Conservation (phyloP, 2,888 invertebrate genomes). For the Willowsia nigromaculata region DNA sequence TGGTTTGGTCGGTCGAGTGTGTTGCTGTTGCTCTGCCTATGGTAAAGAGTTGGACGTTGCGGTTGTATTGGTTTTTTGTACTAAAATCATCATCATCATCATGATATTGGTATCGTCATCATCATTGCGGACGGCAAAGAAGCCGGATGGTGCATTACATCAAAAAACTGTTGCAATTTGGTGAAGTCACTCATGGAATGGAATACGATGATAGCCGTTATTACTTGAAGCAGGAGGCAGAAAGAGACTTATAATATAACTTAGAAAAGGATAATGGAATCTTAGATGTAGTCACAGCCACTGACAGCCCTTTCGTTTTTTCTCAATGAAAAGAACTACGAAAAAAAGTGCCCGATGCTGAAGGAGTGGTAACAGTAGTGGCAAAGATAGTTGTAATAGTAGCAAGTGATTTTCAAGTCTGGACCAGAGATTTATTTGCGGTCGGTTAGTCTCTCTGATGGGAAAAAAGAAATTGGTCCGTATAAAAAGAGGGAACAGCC, state of each 20-base stretch:
- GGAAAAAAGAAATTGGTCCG: slow-evolving; percentile 64
- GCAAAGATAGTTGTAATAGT: background rate
- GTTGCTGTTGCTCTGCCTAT: background rate
- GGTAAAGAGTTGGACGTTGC: background rate
- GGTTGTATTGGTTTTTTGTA: background rate
- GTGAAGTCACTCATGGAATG: slow-evolving; percentile 30
- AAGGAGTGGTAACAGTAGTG: background rate
- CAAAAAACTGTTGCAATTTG: slow-evolving; percentile 50
- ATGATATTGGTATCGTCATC: background rate
- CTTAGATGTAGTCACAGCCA: slow-evolving; percentile 26
- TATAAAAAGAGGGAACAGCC: background rate
- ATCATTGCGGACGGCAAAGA: background rate
- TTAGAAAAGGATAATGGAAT: slow-evolving; percentile 48
- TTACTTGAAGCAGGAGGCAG: slow-evolving; percentile 26
- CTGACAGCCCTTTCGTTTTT: background rate
- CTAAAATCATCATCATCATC: background rate
- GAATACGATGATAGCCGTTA: slow-evolving; percentile 54
- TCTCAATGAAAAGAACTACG: background rate
- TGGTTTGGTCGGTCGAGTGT: background rate
- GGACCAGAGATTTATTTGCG: slow-evolving; percentile 68
- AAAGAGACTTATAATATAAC: background rate
- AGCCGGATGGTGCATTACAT: slow-evolving; percentile 52
- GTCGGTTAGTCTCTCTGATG: slow-evolving; percentile 67
- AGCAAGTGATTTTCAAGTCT: slow-evolving; percentile 61
- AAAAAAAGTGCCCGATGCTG: background rate